Base-by-base conservation (phyloP, 2,888 invertebrate genomes). In the Heliothis peltigera region DNA sequence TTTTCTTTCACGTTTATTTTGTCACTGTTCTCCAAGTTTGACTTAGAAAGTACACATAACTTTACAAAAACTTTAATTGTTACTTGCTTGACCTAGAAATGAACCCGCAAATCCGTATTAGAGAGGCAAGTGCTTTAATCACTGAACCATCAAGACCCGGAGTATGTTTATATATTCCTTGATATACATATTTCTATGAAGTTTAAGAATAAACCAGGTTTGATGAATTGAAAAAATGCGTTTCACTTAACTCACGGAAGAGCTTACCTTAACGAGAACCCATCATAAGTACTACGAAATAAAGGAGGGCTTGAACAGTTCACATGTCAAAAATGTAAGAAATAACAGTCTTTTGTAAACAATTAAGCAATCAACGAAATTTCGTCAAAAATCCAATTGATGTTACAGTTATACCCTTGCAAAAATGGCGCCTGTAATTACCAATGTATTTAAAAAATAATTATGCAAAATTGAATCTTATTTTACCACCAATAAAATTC, bases 321-420 rank as follows among this genome's bases (percentile, higher is more conserved):
- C 75, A 84, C 87, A 84, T 88, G 88, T 87, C 84, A 84, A 81
- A 73, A 70, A 82, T 75, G 78, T 87, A 90, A 89, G 87, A 86
- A 88, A 85, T 85, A 85, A 80, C 84, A 86, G 86, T 86, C 84
- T 57, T 85, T 84, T 80, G 84, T 80, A 83, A 90, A 91, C 89
- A 92, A 93, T 93, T 93, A 93, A 93, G 89, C 91, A 93, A 92
- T 93, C 91, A 91, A 76, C 81, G 82, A 88, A 85, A 91, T 91
- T 90, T 89, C 88, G 89, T 88, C 90, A 92, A 91, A 91, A 82
- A 71, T 72, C 75, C 78, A 80, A 82, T 80, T 80, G 71, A 88
- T 88, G 93, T 85, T 92, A 93, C 92, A 93, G 91, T 91, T 92
- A 91, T 87, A 62, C 32, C 46, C 64, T 58, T 82, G 87, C 89